Evolutionary conservation across 2,113 vertebrate species (phyloP).

Genomic region (Megaleporinus macrocephalus): DNA sequence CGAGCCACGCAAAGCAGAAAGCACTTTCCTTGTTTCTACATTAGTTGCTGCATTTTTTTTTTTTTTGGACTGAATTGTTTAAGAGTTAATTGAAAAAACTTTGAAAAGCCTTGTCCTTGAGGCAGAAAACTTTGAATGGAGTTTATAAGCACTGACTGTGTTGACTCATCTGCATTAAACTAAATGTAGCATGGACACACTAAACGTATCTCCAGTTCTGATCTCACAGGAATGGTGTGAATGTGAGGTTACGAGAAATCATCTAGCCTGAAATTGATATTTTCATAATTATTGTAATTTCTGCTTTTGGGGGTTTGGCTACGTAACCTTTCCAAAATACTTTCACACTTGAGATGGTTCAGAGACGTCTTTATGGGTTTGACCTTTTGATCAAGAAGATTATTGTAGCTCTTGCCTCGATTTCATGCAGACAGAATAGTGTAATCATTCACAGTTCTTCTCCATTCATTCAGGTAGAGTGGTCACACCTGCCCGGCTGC

Average conservation of each 20-base stretch:
- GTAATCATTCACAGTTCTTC: background rate
- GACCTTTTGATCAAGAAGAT: background rate
- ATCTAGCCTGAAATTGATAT: background rate
- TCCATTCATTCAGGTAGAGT: background rate
- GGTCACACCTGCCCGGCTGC: too few species aligned
- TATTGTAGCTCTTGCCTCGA: background rate
- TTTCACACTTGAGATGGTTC: background rate
- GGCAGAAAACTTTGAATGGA: background rate
- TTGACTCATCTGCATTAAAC: background rate
- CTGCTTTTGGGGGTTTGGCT: background rate
- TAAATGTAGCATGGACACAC: background rate
- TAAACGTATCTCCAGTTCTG: background rate
- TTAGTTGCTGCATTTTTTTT: too few species aligned
- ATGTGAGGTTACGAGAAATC: background rate
- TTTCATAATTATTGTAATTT: background rate
- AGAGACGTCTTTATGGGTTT: background rate
- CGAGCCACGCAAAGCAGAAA: background rate
- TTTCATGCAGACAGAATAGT: background rate
- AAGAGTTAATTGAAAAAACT: too few species aligned
- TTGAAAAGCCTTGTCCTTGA: background rate
- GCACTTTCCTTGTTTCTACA: background rate
- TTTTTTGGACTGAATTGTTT: too few species aligned
- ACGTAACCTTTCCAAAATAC: constrained; percentile 3
- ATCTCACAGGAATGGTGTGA: background rate
- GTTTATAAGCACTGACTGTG: background rate